Percentiles rank a stretch among this genome's conserved stretches.
Evolutionary conservation across 2,888 invertebrate species (phyloP).

Genomic region (Lepidochrysops patricia): DNA sequence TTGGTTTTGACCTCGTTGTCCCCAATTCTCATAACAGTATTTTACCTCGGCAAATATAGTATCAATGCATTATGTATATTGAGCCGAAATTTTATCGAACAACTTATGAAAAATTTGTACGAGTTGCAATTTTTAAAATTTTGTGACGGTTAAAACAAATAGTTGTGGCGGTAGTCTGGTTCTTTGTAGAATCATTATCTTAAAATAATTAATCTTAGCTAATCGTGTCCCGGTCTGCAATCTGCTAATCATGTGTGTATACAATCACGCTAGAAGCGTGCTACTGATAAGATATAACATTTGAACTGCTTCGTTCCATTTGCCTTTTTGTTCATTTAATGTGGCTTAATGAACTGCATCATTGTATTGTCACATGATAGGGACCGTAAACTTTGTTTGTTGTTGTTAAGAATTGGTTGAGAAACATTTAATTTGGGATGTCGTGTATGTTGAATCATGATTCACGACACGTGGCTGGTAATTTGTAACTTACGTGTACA

Average conservation of each 20-base stretch:
- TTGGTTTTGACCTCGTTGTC: neutral
- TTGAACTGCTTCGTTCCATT: neutral
- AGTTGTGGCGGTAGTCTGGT: too few relatives aligned
- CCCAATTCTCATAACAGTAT: neutral
- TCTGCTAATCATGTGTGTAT: neutral
- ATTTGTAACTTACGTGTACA: neutral
- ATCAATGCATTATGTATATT: too few relatives aligned
- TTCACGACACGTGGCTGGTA: neutral
- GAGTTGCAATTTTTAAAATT: too few relatives aligned
- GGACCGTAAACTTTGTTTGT: neutral
- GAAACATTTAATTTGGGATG: too few relatives aligned
- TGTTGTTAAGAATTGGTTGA: too few relatives aligned
- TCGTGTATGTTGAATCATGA: too few relatives aligned
- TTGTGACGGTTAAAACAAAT: too few relatives aligned
- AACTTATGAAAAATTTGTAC: too few relatives aligned
- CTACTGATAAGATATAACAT: neutral
- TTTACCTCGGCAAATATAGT: neutral
- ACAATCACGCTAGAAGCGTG: conserved; percentile 1
- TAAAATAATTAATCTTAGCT: neutral
- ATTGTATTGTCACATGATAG: neutral
- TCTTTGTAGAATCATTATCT: too few relatives aligned
- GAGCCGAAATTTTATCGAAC: too few relatives aligned
- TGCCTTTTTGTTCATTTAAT: neutral
- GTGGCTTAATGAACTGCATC: neutral
- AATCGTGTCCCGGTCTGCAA: neutral